Conservation (phyloP, 1,140 invertebrate species). For the Aphaenogaster rudis region DNA sequence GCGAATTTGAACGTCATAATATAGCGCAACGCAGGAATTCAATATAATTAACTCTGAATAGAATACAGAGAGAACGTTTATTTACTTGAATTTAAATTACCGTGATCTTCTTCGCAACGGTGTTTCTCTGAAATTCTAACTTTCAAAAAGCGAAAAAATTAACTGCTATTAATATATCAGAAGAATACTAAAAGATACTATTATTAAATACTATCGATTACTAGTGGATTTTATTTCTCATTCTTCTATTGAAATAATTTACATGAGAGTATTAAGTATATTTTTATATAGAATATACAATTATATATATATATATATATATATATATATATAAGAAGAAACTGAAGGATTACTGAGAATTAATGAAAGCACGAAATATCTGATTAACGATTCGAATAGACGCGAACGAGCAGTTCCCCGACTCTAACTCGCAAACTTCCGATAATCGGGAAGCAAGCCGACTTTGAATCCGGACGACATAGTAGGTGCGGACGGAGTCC, state of each 20-base stretch:
- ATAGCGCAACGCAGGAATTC: background rate
- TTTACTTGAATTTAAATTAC: slow-evolving; percentile 19
- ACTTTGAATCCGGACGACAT: slow-evolving; percentile 68
- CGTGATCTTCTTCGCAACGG: background rate
- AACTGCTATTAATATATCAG: background rate
- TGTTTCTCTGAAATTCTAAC: background rate
- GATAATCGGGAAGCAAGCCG: slow-evolving; percentile 68
- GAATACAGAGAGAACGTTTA: slow-evolving; percentile 26
- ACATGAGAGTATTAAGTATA: slow-evolving; percentile 10
- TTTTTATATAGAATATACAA: background rate
- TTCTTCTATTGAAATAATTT: background rate
- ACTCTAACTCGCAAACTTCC: slow-evolving; percentile 44
- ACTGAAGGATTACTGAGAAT: slow-evolving; percentile 20
- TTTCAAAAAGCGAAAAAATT: background rate
- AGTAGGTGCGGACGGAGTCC: slow-evolving; percentile 3
- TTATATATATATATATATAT: background rate
- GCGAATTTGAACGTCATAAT: slow-evolving; percentile 36
- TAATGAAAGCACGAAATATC: slow-evolving; percentile 43
- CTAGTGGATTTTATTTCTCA: background rate
- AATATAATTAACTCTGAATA: slow-evolving; percentile 27
- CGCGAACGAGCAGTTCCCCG: slow-evolving; percentile 8
- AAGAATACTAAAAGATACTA: slow-evolving; percentile 1
- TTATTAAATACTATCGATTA: background rate
- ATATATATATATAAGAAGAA: background rate
- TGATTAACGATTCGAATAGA: slow-evolving; percentile 52